Evolutionary conservation across 2,888 invertebrate species (phyloP).

Genomic region (Drosophila ezoana): DNA sequence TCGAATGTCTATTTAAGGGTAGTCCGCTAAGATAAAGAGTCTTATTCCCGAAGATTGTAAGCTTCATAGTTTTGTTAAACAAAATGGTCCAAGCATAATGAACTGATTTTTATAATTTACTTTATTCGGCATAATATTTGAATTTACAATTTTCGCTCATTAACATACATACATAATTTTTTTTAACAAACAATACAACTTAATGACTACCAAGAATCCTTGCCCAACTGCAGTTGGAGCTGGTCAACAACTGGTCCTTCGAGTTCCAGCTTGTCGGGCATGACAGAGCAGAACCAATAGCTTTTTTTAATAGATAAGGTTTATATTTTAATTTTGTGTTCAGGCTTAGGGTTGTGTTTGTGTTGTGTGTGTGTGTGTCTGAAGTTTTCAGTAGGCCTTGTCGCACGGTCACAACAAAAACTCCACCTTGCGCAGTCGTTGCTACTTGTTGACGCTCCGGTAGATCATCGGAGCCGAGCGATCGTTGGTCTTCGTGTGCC

Average conservation of each 20-base stretch:
- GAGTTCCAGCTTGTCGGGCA: conserved; percentile 25
- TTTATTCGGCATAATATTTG: conserved; percentile 60
- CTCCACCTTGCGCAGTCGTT: conserved; percentile 76
- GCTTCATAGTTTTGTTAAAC: not conserved
- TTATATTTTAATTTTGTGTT: conserved; percentile 25
- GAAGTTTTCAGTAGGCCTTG: conserved; percentile 34
- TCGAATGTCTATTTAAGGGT: conserved; percentile 14
- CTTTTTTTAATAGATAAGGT: conserved; percentile 23
- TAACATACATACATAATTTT: conserved; percentile 57
- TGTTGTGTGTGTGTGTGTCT: conserved; percentile 32
- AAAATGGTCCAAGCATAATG: not conserved
- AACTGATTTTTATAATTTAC: conserved; percentile 12
- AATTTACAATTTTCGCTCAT: conserved; percentile 63
- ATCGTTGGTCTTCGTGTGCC: conserved; percentile 94
- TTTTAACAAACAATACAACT: conserved; percentile 77
- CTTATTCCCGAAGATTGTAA: too few relatives aligned
- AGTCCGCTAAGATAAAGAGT: not conserved
- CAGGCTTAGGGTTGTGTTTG: conserved; percentile 2
- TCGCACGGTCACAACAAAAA: conserved; percentile 58
- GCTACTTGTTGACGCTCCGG: conserved; percentile 82
- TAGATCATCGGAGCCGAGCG: conserved; percentile 91
- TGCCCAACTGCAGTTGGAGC: conserved; percentile 49
- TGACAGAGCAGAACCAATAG: conserved; percentile 20
- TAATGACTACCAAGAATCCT: conserved; percentile 76
- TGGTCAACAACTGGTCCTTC: conserved; percentile 32